Conservation (phyloP, 1,140 invertebrate species). For the Pteromalus puparum region DNA sequence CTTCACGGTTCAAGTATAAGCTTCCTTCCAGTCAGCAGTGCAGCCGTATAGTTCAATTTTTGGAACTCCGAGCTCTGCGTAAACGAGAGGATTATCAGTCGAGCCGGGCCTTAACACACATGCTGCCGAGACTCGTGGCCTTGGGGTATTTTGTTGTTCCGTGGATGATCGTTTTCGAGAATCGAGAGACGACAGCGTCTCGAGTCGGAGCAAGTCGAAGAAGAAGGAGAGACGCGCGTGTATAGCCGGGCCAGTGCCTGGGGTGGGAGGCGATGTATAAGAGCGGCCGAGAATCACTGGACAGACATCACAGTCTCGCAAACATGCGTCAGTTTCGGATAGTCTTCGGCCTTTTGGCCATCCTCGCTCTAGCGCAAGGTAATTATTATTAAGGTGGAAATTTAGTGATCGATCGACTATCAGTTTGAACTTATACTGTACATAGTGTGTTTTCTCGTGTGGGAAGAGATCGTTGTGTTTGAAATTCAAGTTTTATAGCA, state of each 20-base stretch:
- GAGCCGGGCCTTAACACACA: slow-evolving; percentile 9
- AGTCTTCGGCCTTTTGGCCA: slow-evolving; percentile 56
- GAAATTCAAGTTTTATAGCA: too few relatives aligned
- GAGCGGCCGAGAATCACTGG: not conserved
- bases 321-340: slow-evolving; percentile 58
- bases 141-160: slow-evolving; percentile 45
- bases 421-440: too few relatives aligned
- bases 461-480: not conserved
- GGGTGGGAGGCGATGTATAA: slow-evolving; percentile 51
- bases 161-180: slow-evolving; percentile 46
- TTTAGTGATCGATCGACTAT: not conserved
- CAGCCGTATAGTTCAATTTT: too few relatives aligned
- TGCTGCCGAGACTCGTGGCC: slow-evolving; percentile 2
- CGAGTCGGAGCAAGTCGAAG: not conserved
- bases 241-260: not conserved
- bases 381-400: slow-evolving; percentile 13
- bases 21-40: too few relatives aligned
- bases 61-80: too few relatives aligned
- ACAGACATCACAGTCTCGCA: slow-evolving; percentile 33
- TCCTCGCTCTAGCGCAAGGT: slow-evolving; percentile 55
- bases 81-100: too few relatives aligned
- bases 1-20: too few relatives aligned
- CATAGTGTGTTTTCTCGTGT: too few relatives aligned
- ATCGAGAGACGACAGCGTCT: slow-evolving; percentile 1
- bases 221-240: slow-evolving; percentile 8